Evolutionary conservation across 1,140 invertebrate genomes (phyloP).

Genomic region (Calephelis nemesis): DNA sequence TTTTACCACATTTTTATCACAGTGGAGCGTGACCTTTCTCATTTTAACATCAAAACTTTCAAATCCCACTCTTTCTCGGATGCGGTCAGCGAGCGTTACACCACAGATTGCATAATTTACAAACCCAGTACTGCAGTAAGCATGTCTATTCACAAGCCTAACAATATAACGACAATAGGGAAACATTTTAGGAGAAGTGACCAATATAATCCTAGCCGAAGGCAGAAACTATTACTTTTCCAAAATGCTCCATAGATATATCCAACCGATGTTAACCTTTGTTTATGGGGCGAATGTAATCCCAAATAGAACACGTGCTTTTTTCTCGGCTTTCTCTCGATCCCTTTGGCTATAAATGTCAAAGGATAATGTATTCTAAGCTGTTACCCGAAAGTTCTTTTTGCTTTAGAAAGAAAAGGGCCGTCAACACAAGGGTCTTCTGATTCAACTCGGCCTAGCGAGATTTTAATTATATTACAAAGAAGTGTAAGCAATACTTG

Average conservation of each 20-base stretch:
- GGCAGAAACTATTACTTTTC: conserved; percentile 9
- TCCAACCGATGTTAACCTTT: conserved; percentile 58
- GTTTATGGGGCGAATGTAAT: conserved; percentile 72
- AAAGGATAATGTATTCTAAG: conserved; percentile 36
- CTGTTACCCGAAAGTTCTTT: conserved; percentile 21
- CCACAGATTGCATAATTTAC: too few relatives aligned
- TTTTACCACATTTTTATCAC: too few relatives aligned
- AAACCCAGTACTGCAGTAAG: neutral
- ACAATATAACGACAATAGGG: neutral
- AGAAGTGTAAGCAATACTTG: conserved; percentile 32
- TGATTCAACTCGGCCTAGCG: conserved; percentile 60
- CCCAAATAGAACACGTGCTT: conserved; percentile 77
- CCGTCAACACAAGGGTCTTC: conserved; percentile 53
- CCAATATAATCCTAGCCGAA: conserved; percentile 7
- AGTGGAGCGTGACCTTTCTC: too few relatives aligned
- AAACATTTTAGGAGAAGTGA: conserved; percentile 1
- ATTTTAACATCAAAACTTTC: too few relatives aligned
- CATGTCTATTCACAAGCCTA: neutral
- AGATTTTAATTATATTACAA: conserved; percentile 69
- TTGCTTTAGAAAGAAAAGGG: conserved; percentile 38
- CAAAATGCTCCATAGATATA: conserved; percentile 28
- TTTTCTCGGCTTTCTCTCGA: conserved; percentile 63
- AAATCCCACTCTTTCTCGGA: too few relatives aligned
- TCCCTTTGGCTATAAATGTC: conserved; percentile 20
- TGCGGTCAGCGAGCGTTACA: too few relatives aligned